Evolutionary conservation across 2,888 invertebrate species (phyloP).

Genomic region (Sycophila texana): DNA sequence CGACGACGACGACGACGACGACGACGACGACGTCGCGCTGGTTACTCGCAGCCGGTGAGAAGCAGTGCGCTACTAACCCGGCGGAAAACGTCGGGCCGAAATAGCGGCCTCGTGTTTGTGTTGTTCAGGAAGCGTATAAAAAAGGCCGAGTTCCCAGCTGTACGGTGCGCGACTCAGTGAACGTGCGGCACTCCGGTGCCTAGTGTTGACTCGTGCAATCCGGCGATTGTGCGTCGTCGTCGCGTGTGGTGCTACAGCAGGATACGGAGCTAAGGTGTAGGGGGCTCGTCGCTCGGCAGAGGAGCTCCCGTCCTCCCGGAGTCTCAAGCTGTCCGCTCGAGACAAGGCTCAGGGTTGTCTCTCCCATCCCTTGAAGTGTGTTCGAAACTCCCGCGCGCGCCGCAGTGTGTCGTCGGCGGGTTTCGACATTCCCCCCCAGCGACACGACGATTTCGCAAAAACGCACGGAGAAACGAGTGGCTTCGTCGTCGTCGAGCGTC

Average conservation of each 20-base stretch:
- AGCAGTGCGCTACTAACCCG: constrained; percentile 65
- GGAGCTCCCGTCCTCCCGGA: too few relatives aligned
- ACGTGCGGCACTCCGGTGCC: neutral
- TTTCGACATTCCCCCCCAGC: constrained; percentile 32
- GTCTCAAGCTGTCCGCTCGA: neutral
- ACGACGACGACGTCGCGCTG: constrained; percentile 16
- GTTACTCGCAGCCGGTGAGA: constrained; percentile 58
- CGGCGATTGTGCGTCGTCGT: neutral
- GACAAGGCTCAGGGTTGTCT: neutral
- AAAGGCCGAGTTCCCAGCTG: neutral
- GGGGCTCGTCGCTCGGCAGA: too few relatives aligned
- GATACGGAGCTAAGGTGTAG: too few relatives aligned
- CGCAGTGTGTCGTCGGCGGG: constrained; percentile 37
- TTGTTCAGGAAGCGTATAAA: neutral
- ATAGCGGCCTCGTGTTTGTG: constrained; percentile 41
- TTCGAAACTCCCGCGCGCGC: constrained; percentile 37
- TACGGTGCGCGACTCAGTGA: neutral
- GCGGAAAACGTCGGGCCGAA: constrained; percentile 67
- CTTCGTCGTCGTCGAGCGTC: constrained; percentile 41
- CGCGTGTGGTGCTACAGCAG: too few relatives aligned
- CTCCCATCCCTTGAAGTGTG: constrained; percentile 14
- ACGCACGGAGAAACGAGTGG: constrained; percentile 33
- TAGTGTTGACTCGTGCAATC: neutral
- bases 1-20: too few relatives aligned
- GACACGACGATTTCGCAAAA: constrained; percentile 57